These are phyloP conservation scores for Spisula solida DNA, from an alignment of 2,888 invertebrate species.

Conservation along the genomic window DNA sequence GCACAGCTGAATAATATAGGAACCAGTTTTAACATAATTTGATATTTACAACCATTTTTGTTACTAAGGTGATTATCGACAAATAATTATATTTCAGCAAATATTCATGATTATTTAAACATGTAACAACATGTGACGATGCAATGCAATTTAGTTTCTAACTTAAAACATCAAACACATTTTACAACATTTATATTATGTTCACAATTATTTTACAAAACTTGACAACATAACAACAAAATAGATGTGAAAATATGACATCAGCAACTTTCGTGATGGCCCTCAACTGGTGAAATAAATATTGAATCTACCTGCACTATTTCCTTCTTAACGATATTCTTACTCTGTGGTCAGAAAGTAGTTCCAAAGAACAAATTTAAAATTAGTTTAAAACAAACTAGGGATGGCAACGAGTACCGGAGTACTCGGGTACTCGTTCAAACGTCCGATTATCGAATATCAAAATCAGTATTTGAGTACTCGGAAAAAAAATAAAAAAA, in stretches of 20 bases:
- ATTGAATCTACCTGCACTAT: slow-evolving; percentile 54
- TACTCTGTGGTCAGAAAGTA: slow-evolving; percentile 52
- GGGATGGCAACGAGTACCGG: too few relatives aligned
- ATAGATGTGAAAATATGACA: not conserved
- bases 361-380: not conserved
- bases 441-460: too few relatives aligned
- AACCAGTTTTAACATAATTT: too few relatives aligned
- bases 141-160: not conserved
- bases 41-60: too few relatives aligned
- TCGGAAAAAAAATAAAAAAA: too few relatives aligned
- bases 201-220: not conserved
- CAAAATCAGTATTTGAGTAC: too few relatives aligned
- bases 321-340: slow-evolving; percentile 58
- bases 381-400: not conserved
- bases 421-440: too few relatives aligned
- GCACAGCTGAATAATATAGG: not conserved
- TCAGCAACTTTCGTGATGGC: not conserved
- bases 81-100: not conserved
- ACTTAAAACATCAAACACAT: not conserved
- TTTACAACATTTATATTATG: not conserved
- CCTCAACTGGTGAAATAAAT: slow-evolving; percentile 1
- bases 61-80: not conserved
- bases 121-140: not conserved
- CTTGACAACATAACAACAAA: not conserved
- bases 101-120: not conserved